Percentiles rank a stretch among this genome's conserved stretches.
Evolutionary conservation across 2,797 vertebrate genomes (phyloP).

Genomic region (Helarctos malayanus): DNA sequence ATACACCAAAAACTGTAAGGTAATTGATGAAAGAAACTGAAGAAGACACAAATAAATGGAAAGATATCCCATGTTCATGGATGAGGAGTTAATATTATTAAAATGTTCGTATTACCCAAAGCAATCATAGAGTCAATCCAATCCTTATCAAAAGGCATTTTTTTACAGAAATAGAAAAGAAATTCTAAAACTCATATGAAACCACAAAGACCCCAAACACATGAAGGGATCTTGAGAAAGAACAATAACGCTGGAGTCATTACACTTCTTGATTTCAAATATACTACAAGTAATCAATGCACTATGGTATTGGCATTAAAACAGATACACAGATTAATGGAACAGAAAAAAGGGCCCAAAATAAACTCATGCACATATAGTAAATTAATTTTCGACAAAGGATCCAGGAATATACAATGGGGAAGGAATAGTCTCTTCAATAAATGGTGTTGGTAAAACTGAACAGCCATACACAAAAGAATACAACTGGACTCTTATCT

Average conservation of each 20-base stretch:
- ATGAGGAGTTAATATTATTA: background rate
- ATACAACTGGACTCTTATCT: background rate
- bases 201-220: background rate
- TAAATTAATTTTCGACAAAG: background rate
- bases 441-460: background rate
- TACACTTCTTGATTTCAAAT: background rate
- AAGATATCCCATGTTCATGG: background rate
- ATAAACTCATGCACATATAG: background rate
- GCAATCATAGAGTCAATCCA: background rate
- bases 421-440: background rate
- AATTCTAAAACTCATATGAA: background rate
- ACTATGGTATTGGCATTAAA: background rate
- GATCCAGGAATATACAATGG: background rate
- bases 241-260: background rate
- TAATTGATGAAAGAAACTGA: background rate
- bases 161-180: background rate
- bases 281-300: background rate
- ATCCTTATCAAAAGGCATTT: background rate
- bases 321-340: background rate
- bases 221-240: background rate
- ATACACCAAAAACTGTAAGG: background rate
- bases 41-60: background rate
- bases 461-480: background rate
- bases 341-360: background rate
- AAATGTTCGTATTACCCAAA: background rate